Percentiles rank a stretch among this genome's conserved stretches.
Conservation (phyloP, 1,140 invertebrate species). For the Heliconius hewitsoni region DNA sequence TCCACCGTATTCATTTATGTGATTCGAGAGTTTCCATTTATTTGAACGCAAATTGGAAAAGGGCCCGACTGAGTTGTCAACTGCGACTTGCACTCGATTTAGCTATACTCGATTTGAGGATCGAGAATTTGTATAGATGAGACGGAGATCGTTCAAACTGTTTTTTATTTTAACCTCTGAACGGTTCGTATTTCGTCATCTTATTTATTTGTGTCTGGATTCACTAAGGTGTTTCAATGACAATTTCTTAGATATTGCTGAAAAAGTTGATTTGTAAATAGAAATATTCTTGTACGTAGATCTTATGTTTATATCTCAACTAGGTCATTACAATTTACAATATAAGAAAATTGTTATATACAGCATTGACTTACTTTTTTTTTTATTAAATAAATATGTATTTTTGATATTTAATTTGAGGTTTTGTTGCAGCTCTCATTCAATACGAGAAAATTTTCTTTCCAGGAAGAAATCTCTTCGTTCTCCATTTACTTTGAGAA, state of each 20-base stretch:
- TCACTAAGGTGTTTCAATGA: not conserved
- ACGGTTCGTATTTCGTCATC: slow-evolving; percentile 1
- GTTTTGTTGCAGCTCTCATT: too few species aligned
- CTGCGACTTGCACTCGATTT: slow-evolving; percentile 37
- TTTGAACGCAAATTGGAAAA: slow-evolving; percentile 71
- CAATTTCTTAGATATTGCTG: not conserved
- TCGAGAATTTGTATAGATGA: slow-evolving; percentile 9
- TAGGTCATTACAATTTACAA: too few species aligned
- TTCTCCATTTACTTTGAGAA: too few species aligned
- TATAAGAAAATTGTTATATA: too few species aligned
- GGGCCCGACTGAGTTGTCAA: slow-evolving; percentile 65
- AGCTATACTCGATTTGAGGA: slow-evolving; percentile 32
- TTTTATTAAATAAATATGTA: too few species aligned
- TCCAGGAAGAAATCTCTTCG: too few species aligned
- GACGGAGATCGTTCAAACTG: not conserved
- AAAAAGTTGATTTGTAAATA: not conserved
- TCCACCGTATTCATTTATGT: slow-evolving; percentile 74
- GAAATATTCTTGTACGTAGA: too few species aligned
- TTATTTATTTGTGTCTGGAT: slow-evolving; percentile 13
- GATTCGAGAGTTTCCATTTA: slow-evolving; percentile 69
- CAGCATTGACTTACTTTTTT: too few species aligned
- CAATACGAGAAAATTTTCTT: too few species aligned
- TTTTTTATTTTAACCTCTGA: slow-evolving; percentile 9
- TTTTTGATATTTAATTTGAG: too few species aligned
- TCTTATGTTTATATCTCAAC: too few species aligned